These are phyloP conservation scores for Galaxea fascicularis DNA, from an alignment of 92 coral and sea anemone species.

Conservation along the genomic window DNA sequence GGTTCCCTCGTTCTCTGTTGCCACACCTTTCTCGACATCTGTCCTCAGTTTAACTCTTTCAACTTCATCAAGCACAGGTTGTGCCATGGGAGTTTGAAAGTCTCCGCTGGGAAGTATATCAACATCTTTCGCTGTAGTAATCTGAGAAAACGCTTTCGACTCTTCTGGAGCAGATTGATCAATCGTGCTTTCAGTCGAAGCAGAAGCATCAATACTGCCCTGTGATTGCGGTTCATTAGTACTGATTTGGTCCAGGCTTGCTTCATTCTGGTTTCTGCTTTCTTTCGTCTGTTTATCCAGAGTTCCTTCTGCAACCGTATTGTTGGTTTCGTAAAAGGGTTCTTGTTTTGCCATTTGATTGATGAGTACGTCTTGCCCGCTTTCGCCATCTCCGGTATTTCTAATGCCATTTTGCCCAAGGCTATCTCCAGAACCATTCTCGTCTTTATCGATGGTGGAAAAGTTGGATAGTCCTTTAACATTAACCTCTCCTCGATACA, in stretches of 20 bases:
- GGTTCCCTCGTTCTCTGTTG: not conserved
- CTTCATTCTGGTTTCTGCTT: constrained; percentile 10
- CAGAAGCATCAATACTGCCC: not conserved
- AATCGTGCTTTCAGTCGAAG: not conserved
- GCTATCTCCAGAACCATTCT: not conserved
- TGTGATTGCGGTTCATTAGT: not conserved
- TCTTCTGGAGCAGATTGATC: not conserved
- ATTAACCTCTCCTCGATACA: not conserved
- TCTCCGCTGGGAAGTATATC: not conserved
- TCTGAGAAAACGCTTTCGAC: not conserved
- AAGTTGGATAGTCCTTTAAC: not conserved
- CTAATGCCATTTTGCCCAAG: not conserved
- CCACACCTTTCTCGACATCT: not conserved
- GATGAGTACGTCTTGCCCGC: not conserved
- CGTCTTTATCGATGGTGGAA: not conserved
- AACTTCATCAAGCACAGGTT: not conserved
- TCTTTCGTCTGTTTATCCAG: not conserved
- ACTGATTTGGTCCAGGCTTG: not conserved
- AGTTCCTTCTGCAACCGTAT: not conserved
- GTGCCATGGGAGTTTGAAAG: not conserved
- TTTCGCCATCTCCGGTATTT: not conserved
- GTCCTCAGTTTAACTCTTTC: not conserved
- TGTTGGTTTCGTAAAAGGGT: not conserved
- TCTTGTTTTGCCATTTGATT: not conserved
- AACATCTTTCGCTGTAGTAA: not conserved